These are phyloP conservation scores for Pseudanteris insignis DNA, from an alignment of 2,888 invertebrate genomes.

Conservation along the genomic window DNA sequence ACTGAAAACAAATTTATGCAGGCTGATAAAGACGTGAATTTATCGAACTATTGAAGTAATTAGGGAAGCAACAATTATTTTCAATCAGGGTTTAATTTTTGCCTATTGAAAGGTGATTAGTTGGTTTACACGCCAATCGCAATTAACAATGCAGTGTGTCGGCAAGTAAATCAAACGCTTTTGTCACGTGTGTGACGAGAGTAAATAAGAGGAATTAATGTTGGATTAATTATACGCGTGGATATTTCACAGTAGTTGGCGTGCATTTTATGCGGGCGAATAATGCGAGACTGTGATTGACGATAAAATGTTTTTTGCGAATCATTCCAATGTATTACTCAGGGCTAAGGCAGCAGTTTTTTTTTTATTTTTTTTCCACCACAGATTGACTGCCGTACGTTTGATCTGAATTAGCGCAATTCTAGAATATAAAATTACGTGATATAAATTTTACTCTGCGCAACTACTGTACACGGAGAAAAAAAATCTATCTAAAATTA, in stretches of 20 bases:
- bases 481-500: no score
- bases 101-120: constrained; percentile 35
- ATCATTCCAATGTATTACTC: no score
- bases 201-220: constrained; percentile 28
- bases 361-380: no score
- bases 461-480: no score
- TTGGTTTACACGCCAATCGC: constrained; percentile 30
- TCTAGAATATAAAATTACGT: no score
- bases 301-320: background rate
- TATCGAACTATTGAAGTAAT: constrained; percentile 37
- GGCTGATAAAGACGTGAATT: constrained; percentile 24
- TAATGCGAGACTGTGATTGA: constrained; percentile 6
- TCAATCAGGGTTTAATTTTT: constrained; percentile 39
- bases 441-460: no score
- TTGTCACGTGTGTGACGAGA: constrained; percentile 20
- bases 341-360: no score
- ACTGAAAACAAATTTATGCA: constrained; percentile 40
- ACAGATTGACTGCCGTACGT: no score
- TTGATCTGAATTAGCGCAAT: no score
- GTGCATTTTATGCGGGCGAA: constrained; percentile 8
- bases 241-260: constrained; percentile 15
- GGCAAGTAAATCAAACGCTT: constrained; percentile 26
- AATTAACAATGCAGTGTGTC: constrained; percentile 22
- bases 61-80: constrained; percentile 32
- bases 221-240: constrained; percentile 18